Conservation (phyloP, 1,140 invertebrate genomes). For the Drosophila nasuta region DNA sequence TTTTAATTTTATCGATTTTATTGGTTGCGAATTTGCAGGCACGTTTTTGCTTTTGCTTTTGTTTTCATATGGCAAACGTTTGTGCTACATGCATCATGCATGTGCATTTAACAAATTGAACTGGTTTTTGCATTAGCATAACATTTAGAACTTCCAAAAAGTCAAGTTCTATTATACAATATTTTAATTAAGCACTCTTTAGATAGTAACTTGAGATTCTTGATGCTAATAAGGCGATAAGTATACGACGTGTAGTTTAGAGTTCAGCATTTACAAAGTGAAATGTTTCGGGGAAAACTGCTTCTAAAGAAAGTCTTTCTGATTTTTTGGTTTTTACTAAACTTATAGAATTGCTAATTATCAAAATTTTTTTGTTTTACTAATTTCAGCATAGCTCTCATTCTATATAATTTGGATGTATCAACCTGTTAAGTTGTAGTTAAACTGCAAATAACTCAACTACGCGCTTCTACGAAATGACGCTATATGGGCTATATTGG, state of each 20-base stretch:
- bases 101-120: not conserved
- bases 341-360: no score
- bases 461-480: constrained; percentile 24
- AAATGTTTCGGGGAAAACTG: no score
- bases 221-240: no score
- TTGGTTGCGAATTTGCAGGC: constrained; percentile 13
- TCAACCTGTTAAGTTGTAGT: constrained; percentile 15
- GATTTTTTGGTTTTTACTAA: no score
- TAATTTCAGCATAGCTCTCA: no score
- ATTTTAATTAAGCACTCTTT: not conserved
- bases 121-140: not conserved
- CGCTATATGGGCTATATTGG: constrained; percentile 13
- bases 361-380: no score
- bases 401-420: not conserved
- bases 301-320: no score
- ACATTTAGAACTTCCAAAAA: not conserved
- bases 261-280: no score
- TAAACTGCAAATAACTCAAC: not conserved
- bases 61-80: not conserved
- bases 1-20: constrained; percentile 67
- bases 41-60: not conserved
- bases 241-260: no score
- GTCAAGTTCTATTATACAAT: not conserved
- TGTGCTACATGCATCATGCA: no score
- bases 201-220: not conserved